Evolutionary conservation across 2,888 invertebrate species (phyloP).

Genomic region (Pilophorus perplexus): DNA sequence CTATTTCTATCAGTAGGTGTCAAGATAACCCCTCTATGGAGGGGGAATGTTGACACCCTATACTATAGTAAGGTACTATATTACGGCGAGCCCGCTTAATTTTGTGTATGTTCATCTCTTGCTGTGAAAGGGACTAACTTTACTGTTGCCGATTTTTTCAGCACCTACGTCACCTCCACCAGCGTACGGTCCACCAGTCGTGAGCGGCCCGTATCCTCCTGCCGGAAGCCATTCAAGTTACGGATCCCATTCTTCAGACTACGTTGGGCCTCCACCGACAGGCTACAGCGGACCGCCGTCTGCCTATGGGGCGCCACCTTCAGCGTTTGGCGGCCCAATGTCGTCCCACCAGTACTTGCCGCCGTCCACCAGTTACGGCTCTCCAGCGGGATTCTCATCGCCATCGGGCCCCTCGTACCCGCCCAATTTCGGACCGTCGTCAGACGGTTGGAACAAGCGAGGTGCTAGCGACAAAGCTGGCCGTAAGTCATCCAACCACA

Average conservation of each 20-base stretch:
- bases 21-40: too few relatives aligned
- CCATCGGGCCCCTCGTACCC: constrained; percentile 1
- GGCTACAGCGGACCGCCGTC: constrained; percentile 35
- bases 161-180: constrained; percentile 54
- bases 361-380: background rate
- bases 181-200: constrained; percentile 44
- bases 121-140: too few relatives aligned
- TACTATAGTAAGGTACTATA: too few relatives aligned
- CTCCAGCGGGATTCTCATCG: constrained; percentile 3
- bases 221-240: constrained; percentile 27
- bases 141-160: too few relatives aligned
- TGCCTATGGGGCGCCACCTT: constrained; percentile 5
- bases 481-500: background rate
- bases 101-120: too few relatives aligned
- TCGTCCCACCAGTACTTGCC: background rate
- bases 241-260: constrained; percentile 20
- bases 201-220: constrained; percentile 43
- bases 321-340: background rate
- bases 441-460: constrained; percentile 22
- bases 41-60: too few relatives aligned
- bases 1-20: too few relatives aligned
- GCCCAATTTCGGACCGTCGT: background rate
- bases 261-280: constrained; percentile 40
- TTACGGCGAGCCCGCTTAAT: too few relatives aligned
- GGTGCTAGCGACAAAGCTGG: background rate